phyloP scores from a whole-genome alignment of 2,113 vertebrate genomes.

The Sinocyclocheilus maitianheensis region DNA sequence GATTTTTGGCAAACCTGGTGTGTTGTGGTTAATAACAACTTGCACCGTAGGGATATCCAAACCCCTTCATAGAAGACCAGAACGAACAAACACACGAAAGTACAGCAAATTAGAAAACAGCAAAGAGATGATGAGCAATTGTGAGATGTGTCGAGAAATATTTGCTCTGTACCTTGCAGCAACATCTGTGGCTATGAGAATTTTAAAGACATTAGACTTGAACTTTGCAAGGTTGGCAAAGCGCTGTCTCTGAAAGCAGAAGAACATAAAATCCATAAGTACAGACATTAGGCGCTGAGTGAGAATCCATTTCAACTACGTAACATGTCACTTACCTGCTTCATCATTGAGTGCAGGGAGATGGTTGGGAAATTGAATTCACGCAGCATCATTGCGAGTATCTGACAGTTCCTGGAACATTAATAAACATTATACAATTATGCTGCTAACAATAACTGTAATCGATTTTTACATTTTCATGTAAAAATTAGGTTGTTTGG shows the following conservation, averaged over 20 bases:
- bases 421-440: too few relatives aligned
- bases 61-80: constrained; percentile 74
- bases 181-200: constrained; percentile 93
- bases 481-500: background rate
- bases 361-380: constrained; percentile 85
- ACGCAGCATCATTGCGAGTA: constrained; percentile 93
- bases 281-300: background rate
- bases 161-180: constrained; percentile 82
- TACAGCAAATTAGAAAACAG: background rate
- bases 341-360: constrained; percentile 96
- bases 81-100: background rate
- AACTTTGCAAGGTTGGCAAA: constrained; percentile 96
- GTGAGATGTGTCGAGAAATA: background rate
- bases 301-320: background rate
- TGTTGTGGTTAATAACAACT: constrained; percentile 96
- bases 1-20: constrained; percentile 89
- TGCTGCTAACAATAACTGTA: background rate
- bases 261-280: background rate
- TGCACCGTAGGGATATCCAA: constrained; percentile 94
- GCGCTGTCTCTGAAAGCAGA: constrained; percentile 80
- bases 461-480: background rate
- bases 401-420: constrained; percentile 85
- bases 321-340: constrained; percentile 79
- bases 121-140: background rate
- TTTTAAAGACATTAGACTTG: constrained; percentile 93